Evolutionary conservation across 2,113 vertebrate species (phyloP).

Genomic region (Diphyllodes magnificus): DNA sequence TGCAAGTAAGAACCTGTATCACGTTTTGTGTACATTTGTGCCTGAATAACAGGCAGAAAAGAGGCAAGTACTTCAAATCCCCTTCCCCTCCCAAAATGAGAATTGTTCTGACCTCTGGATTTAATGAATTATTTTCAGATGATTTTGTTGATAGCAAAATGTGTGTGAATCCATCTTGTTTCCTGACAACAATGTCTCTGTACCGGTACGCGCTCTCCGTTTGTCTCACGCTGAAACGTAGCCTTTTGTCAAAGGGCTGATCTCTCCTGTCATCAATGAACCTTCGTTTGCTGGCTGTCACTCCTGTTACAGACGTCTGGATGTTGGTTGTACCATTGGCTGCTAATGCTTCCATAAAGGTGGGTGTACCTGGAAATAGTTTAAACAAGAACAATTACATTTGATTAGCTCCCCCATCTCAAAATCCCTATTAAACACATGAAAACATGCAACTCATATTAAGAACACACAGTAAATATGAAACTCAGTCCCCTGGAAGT

Average conservation of each 20-base stretch:
- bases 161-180: conserved; percentile 97
- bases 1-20: neutral
- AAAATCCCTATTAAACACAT: neutral
- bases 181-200: conserved; percentile 95
- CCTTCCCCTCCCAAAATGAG: neutral
- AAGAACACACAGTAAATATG: neutral
- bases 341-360: conserved; percentile 81
- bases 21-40: rapidly evolving
- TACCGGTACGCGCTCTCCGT: conserved; percentile 96
- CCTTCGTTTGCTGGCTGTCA: conserved; percentile 81
- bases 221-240: conserved; percentile 93
- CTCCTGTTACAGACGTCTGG: conserved; percentile 77
- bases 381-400: neutral
- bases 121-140: conserved; percentile 94
- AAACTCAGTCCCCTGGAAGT: neutral
- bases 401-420: neutral
- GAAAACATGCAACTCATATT: neutral
- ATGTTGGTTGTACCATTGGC: conserved; percentile 79
- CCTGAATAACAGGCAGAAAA: neutral
- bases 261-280: conserved; percentile 85
- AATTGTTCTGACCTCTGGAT: conserved; percentile 82
- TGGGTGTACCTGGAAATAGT: conserved; percentile 75
- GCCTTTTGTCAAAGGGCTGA: conserved; percentile 89
- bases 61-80: neutral
- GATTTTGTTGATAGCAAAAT: conserved; percentile 95